Conservation (phyloP, 2,797 vertebrate species). For the Onychomys torridus region DNA sequence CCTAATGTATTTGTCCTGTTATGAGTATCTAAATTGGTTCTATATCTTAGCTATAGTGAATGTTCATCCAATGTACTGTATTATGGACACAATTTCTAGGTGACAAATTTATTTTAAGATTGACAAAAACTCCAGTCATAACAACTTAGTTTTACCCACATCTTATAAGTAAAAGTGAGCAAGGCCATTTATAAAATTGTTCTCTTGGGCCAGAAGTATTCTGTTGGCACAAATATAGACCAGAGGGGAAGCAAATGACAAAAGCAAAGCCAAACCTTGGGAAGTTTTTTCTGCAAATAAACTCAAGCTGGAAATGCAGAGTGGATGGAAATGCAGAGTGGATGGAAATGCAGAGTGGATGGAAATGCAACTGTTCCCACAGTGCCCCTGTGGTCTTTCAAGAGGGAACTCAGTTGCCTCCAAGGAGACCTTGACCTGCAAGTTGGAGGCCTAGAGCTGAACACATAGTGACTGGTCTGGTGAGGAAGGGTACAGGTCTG, state of each 20-base stretch:
- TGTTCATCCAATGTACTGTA: neutral
- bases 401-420: neutral
- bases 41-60: neutral
- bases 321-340: neutral
- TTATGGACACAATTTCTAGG: constrained; percentile 17
- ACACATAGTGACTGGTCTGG: neutral
- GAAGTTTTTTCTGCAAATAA: constrained; percentile 56
- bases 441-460: neutral
- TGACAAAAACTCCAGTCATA: neutral
- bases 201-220: constrained; percentile 53
- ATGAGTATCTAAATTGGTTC: neutral
- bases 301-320: neutral
- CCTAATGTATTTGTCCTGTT: neutral
- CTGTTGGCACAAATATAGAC: neutral
- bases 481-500: neutral
- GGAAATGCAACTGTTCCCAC: neutral
- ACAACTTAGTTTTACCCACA: neutral
- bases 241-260: constrained; percentile 10
- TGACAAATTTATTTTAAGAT: constrained; percentile 18
- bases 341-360: neutral
- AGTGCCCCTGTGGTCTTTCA: neutral
- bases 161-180: constrained; percentile 10
- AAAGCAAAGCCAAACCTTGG: constrained; percentile 30
- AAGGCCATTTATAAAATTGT: neutral
- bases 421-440: constrained; percentile 16